These are phyloP conservation scores for Heliconius aoede DNA, from an alignment of 2,888 invertebrate species.

Conservation along the genomic window DNA sequence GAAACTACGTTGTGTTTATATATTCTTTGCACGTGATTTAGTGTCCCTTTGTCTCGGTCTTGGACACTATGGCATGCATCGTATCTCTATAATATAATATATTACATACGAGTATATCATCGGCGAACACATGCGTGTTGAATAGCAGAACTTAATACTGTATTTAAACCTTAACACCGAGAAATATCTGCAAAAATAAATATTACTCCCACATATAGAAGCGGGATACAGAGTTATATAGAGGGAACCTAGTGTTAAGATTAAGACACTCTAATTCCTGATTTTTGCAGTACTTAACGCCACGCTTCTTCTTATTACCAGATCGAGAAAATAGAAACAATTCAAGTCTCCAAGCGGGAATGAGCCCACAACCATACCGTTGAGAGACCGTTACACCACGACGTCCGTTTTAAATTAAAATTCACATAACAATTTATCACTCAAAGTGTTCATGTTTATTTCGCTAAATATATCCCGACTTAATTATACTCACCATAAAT, in stretches of 20 bases:
- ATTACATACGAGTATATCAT: background rate
- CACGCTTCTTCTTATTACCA: background rate
- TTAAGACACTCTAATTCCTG: too few relatives aligned
- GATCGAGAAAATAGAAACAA: background rate
- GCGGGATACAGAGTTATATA: too few relatives aligned
- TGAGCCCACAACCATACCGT: too few relatives aligned
- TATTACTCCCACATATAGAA: too few relatives aligned
- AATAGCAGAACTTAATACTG: background rate
- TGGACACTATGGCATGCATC: conserved; percentile 17
- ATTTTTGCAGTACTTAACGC: background rate
- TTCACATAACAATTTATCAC: conserved; percentile 13
- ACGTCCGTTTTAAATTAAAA: background rate
- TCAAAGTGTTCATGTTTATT: background rate
- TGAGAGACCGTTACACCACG: too few relatives aligned
- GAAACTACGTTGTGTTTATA: background rate
- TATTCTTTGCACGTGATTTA: conserved; percentile 11
- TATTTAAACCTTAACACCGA: background rate
- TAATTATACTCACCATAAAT: conserved; percentile 25
- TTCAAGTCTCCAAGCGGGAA: background rate
- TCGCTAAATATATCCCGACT: conserved; percentile 3
- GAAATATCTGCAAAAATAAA: too few relatives aligned
- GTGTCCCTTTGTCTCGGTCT: conserved; percentile 23
- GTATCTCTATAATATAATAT: background rate
- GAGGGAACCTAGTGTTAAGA: too few relatives aligned
- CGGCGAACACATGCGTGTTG: background rate